These are phyloP conservation scores for Lindbergichthys nudifrons DNA, from an alignment of 2,797 vertebrate species.

Conservation along the genomic window DNA sequence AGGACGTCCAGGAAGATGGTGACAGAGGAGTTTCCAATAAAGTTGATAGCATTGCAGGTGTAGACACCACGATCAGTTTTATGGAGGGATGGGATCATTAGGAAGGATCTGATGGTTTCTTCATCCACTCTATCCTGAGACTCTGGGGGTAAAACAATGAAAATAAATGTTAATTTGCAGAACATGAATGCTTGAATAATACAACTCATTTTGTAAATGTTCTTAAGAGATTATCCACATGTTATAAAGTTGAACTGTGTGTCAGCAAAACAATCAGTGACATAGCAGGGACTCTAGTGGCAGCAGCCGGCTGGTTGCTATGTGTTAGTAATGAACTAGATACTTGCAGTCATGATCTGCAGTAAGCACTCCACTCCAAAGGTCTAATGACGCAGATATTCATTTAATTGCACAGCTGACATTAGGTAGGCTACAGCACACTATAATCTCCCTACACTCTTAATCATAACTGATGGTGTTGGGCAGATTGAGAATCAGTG, in stretches of 20 bases:
- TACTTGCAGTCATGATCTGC: conserved; percentile 16
- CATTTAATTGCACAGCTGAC: conserved; percentile 40
- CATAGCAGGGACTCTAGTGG: neutral
- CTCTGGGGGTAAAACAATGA: conserved; percentile 74
- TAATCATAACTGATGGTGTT: conserved; percentile 61
- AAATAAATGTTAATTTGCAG: neutral
- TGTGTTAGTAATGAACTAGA: conserved; percentile 9
- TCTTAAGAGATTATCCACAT: neutral
- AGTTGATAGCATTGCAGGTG: conserved; percentile 90
- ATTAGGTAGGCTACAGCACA: conserved; percentile 46
- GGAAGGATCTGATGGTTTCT: conserved; percentile 85
- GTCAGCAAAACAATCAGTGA: neutral
- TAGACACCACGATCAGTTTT: conserved; percentile 86
- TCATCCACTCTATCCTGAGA: conserved; percentile 83
- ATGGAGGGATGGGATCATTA: conserved; percentile 85
- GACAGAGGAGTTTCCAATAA: conserved; percentile 86
- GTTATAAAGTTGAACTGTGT: neutral
- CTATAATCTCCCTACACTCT: conserved; percentile 58
- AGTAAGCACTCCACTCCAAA: conserved; percentile 16
- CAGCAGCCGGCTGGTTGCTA: neutral
- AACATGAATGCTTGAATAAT: neutral
- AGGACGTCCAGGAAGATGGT: conserved; percentile 78
- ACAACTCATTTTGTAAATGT: neutral
- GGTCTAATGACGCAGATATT: conserved; percentile 44
- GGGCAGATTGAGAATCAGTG: conserved; percentile 38